Evolutionary conservation across 2,797 vertebrate species (phyloP).

Genomic region (Danio aesculapii): DNA sequence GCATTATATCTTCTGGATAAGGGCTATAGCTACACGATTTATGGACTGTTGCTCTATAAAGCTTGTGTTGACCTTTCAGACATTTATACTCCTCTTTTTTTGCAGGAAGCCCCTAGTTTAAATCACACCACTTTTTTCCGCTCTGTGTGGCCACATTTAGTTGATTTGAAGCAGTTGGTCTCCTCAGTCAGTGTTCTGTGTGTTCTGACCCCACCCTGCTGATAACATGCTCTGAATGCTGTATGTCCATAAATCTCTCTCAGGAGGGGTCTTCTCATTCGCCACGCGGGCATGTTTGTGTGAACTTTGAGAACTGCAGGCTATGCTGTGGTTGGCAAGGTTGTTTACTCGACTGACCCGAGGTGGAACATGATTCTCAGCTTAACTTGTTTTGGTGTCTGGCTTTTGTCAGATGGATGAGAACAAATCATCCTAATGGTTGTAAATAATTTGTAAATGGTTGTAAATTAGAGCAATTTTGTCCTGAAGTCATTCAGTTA

Average conservation of each 20-base stretch:
- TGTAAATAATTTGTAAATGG: not conserved
- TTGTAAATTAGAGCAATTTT: not conserved
- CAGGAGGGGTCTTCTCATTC: conserved; percentile 36
- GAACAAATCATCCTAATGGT: not conserved
- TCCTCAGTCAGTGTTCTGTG: conserved; percentile 42
- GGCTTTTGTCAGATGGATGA: conserved; percentile 9
- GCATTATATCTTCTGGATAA: not conserved
- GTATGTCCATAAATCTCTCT: conserved; percentile 50
- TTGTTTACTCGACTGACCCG: not conserved
- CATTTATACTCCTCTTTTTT: conserved; percentile 21
- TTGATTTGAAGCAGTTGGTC: conserved; percentile 51
- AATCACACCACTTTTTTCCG: conserved; percentile 27
- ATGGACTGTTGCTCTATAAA: conserved; percentile 22
- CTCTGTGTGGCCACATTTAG: conserved; percentile 32
- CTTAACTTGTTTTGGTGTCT: conserved; percentile 14
- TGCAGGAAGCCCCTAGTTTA: conserved; percentile 16
- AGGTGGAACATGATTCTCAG: not conserved
- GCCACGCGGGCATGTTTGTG: conserved; percentile 31
- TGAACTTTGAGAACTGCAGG: conserved; percentile 15
- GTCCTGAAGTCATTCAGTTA: not conserved
- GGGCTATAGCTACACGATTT: not conserved
- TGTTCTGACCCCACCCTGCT: conserved; percentile 47
- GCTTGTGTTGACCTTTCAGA: conserved; percentile 20
- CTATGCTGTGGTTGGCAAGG: not conserved
- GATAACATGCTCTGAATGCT: conserved; percentile 43